phyloP scores from a whole-genome alignment of 2,113 vertebrate species.

The Notarius quadriscutis region DNA sequence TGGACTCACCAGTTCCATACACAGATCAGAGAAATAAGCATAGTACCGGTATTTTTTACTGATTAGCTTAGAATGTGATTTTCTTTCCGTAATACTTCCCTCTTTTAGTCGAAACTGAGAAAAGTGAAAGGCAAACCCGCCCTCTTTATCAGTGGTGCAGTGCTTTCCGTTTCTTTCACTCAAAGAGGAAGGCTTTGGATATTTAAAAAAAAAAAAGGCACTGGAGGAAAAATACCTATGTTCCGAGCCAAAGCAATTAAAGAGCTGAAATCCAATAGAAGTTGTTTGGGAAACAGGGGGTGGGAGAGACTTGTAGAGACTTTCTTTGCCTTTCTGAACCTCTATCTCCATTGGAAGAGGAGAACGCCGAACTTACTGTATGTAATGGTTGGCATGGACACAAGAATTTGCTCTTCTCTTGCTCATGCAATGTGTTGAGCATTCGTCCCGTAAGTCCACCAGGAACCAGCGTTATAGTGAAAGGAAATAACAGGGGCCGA shows the following conservation, averaged over 20 bases:
- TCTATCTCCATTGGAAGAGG: constrained; percentile 21
- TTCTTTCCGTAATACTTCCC: background rate
- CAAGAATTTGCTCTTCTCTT: constrained; percentile 50
- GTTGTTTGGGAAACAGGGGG: constrained; percentile 41
- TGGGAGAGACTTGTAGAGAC: constrained; percentile 13
- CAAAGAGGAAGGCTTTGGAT: constrained; percentile 42
- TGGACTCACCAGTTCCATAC: background rate
- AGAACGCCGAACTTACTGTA: constrained; percentile 28
- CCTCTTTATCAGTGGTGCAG: constrained; percentile 50
- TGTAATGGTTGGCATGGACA: constrained; percentile 47
- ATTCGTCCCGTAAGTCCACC: constrained; percentile 49
- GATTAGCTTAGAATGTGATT: constrained; percentile 8
- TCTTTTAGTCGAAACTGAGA: constrained; percentile 11
- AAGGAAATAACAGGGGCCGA: constrained; percentile 45
- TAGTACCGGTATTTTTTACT: background rate
- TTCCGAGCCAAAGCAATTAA: constrained; percentile 55
- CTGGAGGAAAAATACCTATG: background rate
- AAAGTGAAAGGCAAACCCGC: constrained; percentile 21
- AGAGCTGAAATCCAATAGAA: constrained; percentile 46
- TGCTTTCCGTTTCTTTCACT: constrained; percentile 54
- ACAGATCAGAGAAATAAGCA: background rate
- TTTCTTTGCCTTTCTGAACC: constrained; percentile 33
- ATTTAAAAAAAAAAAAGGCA: constrained; percentile 21
- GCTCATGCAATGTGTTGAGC: constrained; percentile 43
- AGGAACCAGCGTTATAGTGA: constrained; percentile 28